Evolutionary conservation across 2,797 vertebrate species (phyloP).

Genomic region (Manis pentadactyla): DNA sequence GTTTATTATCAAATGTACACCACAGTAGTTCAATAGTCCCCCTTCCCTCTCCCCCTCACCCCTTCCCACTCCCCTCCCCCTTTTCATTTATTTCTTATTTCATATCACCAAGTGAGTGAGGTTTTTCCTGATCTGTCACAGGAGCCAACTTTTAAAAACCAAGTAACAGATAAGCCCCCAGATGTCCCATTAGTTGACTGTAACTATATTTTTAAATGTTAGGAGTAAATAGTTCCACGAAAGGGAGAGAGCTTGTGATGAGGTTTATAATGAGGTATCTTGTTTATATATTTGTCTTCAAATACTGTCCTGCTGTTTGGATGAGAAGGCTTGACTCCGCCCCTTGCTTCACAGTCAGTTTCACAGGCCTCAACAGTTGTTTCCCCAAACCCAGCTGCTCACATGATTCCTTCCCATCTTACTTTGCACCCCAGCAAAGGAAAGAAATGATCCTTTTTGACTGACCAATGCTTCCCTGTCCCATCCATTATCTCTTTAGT

Average conservation of each 20-base stretch:
- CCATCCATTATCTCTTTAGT: neutral
- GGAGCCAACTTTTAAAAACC: slow-evolving; percentile 52
- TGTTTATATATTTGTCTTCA: slow-evolving; percentile 67
- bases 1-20: too few species aligned
- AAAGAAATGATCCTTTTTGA: neutral
- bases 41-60: too few species aligned
- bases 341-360: slow-evolving; percentile 72
- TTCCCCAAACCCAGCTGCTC: slow-evolving; percentile 74
- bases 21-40: too few species aligned
- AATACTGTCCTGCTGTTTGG: neutral
- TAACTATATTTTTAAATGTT: slow-evolving; percentile 72
- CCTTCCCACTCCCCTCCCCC: too few species aligned
- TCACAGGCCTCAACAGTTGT: slow-evolving; percentile 71
- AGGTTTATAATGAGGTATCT: slow-evolving; percentile 66
- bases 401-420: neutral
- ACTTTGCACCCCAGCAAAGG: slow-evolving; percentile 54
- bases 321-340: slow-evolving; percentile 74
- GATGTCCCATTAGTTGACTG: slow-evolving; percentile 80
- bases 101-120: neutral
- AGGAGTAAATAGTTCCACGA: slow-evolving; percentile 72
- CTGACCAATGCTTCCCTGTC: neutral
- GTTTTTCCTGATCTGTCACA: neutral
- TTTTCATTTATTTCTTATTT: neutral
- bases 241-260: slow-evolving; percentile 76
- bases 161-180: slow-evolving; percentile 19